Percentiles rank a stretch among this genome's conserved stretches.
Evolutionary conservation across 2,888 invertebrate genomes (phyloP).

Genomic region (Notocelia uddmanniana): DNA sequence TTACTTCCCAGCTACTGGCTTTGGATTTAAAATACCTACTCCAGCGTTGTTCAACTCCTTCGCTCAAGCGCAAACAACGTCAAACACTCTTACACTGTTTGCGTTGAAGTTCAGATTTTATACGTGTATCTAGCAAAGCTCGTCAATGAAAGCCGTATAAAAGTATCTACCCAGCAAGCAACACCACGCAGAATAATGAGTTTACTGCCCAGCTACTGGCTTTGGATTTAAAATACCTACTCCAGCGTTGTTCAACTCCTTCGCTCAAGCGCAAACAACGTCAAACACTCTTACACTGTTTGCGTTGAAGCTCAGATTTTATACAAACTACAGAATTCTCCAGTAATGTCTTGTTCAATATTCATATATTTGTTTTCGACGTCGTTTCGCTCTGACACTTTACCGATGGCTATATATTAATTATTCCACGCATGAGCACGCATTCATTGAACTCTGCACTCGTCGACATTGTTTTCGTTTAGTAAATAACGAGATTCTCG

Average conservation of each 20-base stretch:
- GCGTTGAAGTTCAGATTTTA: constrained; percentile 14
- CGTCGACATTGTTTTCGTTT: constrained; percentile 43
- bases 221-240: neutral
- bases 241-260: constrained; percentile 5
- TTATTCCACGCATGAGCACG: constrained; percentile 70
- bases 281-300: constrained; percentile 2
- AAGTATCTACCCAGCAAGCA: neutral
- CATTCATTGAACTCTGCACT: constrained; percentile 64
- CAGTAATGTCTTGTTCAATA: constrained; percentile 72
- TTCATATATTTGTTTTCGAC: constrained; percentile 81
- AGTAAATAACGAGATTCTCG: constrained; percentile 46
- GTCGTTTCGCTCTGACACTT: constrained; percentile 69
- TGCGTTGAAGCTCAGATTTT: constrained; percentile 20
- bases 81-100: constrained; percentile 6
- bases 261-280: neutral
- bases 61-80: neutral
- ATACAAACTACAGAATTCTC: constrained; percentile 47
- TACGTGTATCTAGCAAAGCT: too few relatives aligned
- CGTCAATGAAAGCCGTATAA: neutral
- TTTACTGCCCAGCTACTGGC: neutral
- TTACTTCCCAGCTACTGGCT: neutral
- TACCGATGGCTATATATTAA: constrained; percentile 73
- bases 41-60: constrained; percentile 1
- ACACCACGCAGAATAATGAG: neutral
- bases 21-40: neutral